phyloP scores from a whole-genome alignment of 2,797 vertebrate species.

The Cygnus olor region DNA sequence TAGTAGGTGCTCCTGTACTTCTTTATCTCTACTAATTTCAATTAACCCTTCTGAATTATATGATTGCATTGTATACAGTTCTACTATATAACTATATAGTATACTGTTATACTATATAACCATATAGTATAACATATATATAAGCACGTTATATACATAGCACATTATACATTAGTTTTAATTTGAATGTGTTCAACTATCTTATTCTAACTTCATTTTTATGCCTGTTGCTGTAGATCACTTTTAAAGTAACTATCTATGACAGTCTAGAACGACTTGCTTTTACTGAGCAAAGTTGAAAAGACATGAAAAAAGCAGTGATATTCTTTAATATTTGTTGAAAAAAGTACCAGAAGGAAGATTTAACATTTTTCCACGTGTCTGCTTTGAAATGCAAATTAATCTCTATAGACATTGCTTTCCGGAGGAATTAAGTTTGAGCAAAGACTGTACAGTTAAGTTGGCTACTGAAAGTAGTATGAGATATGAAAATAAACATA shows the following conservation, averaged over 20 bases:
- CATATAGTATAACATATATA: too few relatives aligned
- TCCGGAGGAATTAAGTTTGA: not conserved
- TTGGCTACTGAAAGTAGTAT: not conserved
- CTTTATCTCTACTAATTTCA: not conserved
- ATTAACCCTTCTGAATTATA: not conserved
- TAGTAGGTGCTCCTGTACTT: not conserved
- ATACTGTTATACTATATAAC: not conserved
- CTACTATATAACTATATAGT: too few relatives aligned
- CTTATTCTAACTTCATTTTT: not conserved
- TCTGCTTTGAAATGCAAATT: constrained; percentile 9
- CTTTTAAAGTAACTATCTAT: not conserved
- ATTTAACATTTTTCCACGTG: not conserved
- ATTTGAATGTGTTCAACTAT: not conserved
- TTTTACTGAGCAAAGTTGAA: not conserved
- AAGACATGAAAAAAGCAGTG: not conserved
- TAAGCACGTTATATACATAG: too few relatives aligned
- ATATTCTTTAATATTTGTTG: not conserved
- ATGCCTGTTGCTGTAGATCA: not conserved
- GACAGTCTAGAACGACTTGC: not conserved
- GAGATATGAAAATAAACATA: not conserved
- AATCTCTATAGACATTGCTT: not conserved
- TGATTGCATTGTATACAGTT: not conserved
- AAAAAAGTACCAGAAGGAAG: not conserved
- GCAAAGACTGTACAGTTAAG: not conserved
- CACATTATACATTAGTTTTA: too few relatives aligned